phyloP scores from a whole-genome alignment of 1,140 invertebrate species.

The Drosophila jambulina region DNA sequence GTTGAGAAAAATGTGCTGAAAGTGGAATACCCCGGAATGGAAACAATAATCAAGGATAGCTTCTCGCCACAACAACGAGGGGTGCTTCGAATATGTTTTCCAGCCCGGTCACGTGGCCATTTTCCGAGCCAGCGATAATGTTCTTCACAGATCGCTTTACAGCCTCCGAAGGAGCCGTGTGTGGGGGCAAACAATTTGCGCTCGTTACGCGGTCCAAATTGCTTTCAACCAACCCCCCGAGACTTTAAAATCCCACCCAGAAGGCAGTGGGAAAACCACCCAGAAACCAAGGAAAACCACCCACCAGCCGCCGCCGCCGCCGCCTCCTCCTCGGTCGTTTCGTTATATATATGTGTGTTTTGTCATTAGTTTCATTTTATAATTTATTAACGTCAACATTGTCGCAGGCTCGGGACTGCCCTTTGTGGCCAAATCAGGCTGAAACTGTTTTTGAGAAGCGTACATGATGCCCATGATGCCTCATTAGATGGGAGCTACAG shows the following conservation, averaged over 20 bases:
- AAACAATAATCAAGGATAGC: constrained; percentile 33
- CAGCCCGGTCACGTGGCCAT: constrained; percentile 46
- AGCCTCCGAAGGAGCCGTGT: constrained; percentile 13
- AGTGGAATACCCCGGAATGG: not conserved
- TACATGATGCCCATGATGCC: constrained; percentile 65
- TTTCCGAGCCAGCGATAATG: constrained; percentile 18
- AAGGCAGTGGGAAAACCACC: constrained; percentile 1
- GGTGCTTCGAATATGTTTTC: constrained; percentile 37
- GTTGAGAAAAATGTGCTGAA: not conserved
- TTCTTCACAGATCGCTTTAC: constrained; percentile 45
- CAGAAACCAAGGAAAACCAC: constrained; percentile 16
- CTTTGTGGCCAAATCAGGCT: constrained; percentile 38
- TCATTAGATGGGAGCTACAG: constrained; percentile 45
- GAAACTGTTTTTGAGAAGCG: constrained; percentile 82
- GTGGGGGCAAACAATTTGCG: constrained; percentile 65
- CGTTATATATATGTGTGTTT: constrained; percentile 61
- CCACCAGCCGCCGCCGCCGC: constrained; percentile 5
- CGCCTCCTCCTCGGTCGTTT: constrained; percentile 12
- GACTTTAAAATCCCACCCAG: constrained; percentile 51
- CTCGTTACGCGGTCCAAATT: constrained; percentile 78
- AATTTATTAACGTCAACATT: constrained; percentile 84
- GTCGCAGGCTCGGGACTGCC: constrained; percentile 26
- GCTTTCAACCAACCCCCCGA: constrained; percentile 37
- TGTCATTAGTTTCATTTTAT: constrained; percentile 85
- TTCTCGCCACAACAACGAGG: constrained; percentile 3